Conservation (phyloP, 2,113 vertebrate species). For the Callocephalon fimbriatum region DNA sequence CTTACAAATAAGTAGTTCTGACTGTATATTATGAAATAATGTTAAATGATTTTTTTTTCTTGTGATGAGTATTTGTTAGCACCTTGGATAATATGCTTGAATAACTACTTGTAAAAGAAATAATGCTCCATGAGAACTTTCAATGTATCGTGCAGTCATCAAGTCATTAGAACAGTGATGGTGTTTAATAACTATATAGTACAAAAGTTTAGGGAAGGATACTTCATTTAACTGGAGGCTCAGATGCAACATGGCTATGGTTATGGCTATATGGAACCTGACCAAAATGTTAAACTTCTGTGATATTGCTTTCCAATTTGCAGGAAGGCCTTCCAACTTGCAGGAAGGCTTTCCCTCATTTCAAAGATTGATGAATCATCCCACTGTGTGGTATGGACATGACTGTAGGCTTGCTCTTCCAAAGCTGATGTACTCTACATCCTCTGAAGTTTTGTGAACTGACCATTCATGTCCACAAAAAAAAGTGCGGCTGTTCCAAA, state of each 20-base stretch:
- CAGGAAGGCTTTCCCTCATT: not conserved
- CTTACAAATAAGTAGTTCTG: not conserved
- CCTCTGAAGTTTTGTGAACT: not conserved
- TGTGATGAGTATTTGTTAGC: not conserved
- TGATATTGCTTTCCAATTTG: not conserved
- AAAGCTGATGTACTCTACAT: not conserved
- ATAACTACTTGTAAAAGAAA: not conserved
- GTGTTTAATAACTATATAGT: not conserved
- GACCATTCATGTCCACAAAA: not conserved
- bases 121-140: not conserved
- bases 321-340: not conserved
- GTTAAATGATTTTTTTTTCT: not conserved
- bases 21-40: not conserved
- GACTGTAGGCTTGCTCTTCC: not conserved
- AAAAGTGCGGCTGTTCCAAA: fast-evolving
- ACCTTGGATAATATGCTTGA: not conserved
- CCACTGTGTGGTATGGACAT: not conserved
- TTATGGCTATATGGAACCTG: not conserved
- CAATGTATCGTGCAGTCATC: not conserved
- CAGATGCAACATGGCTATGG: too few relatives aligned
- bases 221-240: not conserved
- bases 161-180: not conserved
- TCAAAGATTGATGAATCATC: not conserved
- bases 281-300: not conserved
- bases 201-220: not conserved